Conservation (phyloP, 2,113 vertebrate species). For the Gymnobelideus leadbeateri region DNA sequence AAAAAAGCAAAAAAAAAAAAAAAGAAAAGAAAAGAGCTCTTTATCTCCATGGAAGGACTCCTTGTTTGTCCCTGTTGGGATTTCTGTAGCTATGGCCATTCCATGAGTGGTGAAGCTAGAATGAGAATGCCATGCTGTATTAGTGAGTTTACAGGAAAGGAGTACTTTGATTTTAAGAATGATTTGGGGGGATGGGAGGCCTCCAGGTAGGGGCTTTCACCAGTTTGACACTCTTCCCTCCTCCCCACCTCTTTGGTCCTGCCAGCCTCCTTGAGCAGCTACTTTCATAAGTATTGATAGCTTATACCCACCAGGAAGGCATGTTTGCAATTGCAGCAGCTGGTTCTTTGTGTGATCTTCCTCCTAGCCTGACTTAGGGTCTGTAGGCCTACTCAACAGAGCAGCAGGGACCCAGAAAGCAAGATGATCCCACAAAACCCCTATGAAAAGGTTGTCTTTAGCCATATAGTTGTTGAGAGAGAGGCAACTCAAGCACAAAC, state of each 20-base stretch:
- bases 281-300: not conserved
- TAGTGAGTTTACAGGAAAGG: not conserved
- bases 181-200: not conserved
- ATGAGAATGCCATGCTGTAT: not conserved
- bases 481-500: not conserved
- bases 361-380: not conserved
- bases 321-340: not conserved
- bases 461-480: not conserved
- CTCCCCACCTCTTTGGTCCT: not conserved
- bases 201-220: not conserved
- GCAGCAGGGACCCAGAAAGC: not conserved
- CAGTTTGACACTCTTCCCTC: not conserved
- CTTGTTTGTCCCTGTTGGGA: not conserved
- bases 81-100: not conserved
- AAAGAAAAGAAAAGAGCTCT: not conserved
- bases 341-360: not conserved
- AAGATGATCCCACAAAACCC: slow-evolving; percentile 21
- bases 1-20: no score
- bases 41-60: not conserved
- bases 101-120: not conserved
- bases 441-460: slow-evolving; percentile 17
- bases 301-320: not conserved
- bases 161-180: slow-evolving; percentile 31
- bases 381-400: not conserved
- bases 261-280: not conserved